Evolutionary conservation across 2,113 vertebrate genomes (phyloP).

Genomic region (Neogobius melanostomus): DNA sequence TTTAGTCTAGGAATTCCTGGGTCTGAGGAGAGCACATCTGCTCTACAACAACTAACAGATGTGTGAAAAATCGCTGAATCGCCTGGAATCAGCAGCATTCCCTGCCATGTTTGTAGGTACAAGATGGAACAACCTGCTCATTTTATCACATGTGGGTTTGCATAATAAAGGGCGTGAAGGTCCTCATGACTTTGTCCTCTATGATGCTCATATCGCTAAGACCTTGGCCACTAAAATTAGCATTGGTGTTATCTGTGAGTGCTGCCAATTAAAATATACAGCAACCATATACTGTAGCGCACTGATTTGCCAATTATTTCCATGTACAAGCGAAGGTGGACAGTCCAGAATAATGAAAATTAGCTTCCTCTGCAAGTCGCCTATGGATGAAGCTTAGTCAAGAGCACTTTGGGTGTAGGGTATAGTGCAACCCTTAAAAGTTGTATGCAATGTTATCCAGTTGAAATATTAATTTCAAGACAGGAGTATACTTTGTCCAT

Average conservation of each 20-base stretch:
- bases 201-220: constrained; percentile 22
- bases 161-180: constrained; percentile 19
- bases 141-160: neutral
- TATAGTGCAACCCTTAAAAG: too few relatives aligned
- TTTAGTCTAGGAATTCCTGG: neutral
- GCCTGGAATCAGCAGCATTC: constrained; percentile 1
- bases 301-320: neutral
- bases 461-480: too few relatives aligned
- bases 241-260: constrained; percentile 15
- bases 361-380: neutral
- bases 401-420: neutral
- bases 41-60: constrained; percentile 1
- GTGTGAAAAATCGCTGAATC: constrained; percentile 11
- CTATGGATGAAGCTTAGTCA: neutral
- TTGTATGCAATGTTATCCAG: too few relatives aligned
- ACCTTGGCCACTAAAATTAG: constrained; percentile 12
- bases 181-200: constrained; percentile 13
- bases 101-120: neutral
- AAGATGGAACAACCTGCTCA: neutral
- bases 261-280: constrained; percentile 34
- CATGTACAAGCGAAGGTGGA: neutral
- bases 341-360: neutral
- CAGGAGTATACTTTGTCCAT: too few relatives aligned
- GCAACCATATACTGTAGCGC: neutral
- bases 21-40: neutral